Percentiles rank a stretch among this genome's conserved stretches.
Evolutionary conservation across 2,113 vertebrate genomes (phyloP).

Genomic region (Crotalus tigris): DNA sequence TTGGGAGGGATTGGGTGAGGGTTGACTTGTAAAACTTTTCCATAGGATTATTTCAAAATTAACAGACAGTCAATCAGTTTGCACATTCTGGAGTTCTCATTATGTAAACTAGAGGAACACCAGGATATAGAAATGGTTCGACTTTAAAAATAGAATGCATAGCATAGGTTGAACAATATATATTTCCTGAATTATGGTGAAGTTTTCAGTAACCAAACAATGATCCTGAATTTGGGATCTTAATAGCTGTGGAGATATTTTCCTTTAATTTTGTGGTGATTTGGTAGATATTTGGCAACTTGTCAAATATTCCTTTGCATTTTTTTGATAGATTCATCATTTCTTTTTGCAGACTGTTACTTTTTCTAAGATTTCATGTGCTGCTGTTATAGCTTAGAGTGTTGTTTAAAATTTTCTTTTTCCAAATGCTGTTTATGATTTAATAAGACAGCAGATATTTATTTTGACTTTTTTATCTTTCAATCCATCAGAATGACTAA

Average conservation of each 20-base stretch:
- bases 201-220: not conserved
- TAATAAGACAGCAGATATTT: not conserved
- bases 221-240: not conserved
- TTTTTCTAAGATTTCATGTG: not conserved
- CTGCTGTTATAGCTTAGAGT: not conserved
- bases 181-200: not conserved
- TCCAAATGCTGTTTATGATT: not conserved
- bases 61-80: not conserved
- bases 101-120: not conserved
- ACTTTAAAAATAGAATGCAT: constrained; percentile 8
- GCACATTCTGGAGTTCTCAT: not conserved
- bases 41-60: constrained; percentile 30
- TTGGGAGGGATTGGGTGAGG: no score
- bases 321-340: not conserved
- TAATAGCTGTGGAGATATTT: not conserved
- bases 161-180: not conserved
- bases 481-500: constrained; percentile 5
- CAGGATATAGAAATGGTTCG: constrained; percentile 1
- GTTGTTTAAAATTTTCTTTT: not conserved
- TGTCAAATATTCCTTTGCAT: not conserved
- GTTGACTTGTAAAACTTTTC: no score
- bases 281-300: not conserved
- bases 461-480: constrained; percentile 11
- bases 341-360: not conserved
- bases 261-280: not conserved